Evolutionary conservation across 2,113 vertebrate species (phyloP).

Genomic region (Eleginops maclovinus): DNA sequence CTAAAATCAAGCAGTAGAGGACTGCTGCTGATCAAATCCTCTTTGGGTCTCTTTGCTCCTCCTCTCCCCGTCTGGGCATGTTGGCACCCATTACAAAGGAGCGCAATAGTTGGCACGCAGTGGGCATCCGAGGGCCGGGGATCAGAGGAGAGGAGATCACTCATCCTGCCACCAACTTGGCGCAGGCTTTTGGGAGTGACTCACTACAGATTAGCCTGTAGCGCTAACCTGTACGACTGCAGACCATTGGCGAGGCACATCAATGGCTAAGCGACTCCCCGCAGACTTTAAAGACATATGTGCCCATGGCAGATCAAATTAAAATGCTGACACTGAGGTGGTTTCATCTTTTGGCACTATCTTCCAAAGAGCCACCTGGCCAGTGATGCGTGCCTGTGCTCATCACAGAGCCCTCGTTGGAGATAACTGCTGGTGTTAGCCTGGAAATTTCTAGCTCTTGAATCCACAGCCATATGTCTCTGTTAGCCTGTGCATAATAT

Average conservation of each 20-base stretch:
- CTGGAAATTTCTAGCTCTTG: slow-evolving; percentile 54
- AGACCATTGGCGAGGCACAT: slow-evolving; percentile 73
- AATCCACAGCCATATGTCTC: slow-evolving; percentile 74
- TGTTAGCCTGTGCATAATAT: slow-evolving; percentile 68
- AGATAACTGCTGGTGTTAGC: slow-evolving; percentile 76
- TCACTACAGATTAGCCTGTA: slow-evolving; percentile 78
- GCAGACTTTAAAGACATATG: slow-evolving; percentile 82
- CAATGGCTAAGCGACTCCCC: slow-evolving; percentile 75
- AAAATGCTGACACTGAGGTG: slow-evolving; percentile 81
- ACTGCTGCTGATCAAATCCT: slow-evolving; percentile 58
- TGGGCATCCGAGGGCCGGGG: slow-evolving; percentile 70
- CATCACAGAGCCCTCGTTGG: slow-evolving; percentile 67
- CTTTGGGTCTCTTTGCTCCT: slow-evolving; percentile 68
- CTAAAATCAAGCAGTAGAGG: slow-evolving; percentile 40
- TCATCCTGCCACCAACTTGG: slow-evolving; percentile 74
- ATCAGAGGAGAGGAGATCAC: slow-evolving; percentile 78
- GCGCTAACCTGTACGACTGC: slow-evolving; percentile 76
- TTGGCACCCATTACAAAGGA: slow-evolving; percentile 81
- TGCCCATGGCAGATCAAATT: slow-evolving; percentile 81
- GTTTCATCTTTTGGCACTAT: slow-evolving; percentile 80
- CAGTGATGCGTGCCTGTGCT: slow-evolving; percentile 63
- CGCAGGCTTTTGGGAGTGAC: slow-evolving; percentile 63
- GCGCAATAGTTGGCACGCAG: slow-evolving; percentile 74
- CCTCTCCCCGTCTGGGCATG: slow-evolving; percentile 74
- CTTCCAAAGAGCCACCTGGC: slow-evolving; percentile 79